These are phyloP conservation scores for Halcyon leucocephala DNA, from an alignment of 2,797 vertebrate genomes.

Conservation along the genomic window DNA sequence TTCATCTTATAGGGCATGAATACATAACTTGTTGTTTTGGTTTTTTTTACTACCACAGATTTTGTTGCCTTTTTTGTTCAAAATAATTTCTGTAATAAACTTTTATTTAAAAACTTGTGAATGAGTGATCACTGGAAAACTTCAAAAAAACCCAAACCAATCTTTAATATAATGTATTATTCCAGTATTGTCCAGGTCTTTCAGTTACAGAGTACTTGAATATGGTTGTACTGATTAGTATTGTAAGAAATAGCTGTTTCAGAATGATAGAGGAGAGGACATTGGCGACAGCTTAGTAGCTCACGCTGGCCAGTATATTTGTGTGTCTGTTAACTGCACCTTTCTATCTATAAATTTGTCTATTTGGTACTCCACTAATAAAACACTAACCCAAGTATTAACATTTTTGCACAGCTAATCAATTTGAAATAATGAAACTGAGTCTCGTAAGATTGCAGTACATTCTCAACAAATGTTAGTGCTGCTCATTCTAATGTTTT, in stretches of 20 bases:
- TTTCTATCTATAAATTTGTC: not conserved
- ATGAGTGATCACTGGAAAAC: conserved; percentile 27
- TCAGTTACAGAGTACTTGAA: not conserved
- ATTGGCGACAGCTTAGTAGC: not conserved
- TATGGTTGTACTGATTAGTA: not conserved
- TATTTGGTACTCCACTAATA: not conserved
- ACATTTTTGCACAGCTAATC: not conserved
- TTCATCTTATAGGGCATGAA: conserved; percentile 70
- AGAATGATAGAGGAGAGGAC: not conserved
- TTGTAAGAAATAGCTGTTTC: not conserved
- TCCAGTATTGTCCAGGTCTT: not conserved
- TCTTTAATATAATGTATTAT: not conserved
- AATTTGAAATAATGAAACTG: not conserved
- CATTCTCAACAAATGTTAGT: not conserved
- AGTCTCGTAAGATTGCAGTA: not conserved
- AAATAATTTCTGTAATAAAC: conserved; percentile 88
- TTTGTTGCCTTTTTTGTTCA: conserved; percentile 70
- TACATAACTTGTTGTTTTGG: conserved; percentile 51
- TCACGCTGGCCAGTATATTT: not conserved
- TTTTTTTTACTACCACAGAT: conserved; percentile 26
- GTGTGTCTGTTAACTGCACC: not conserved
- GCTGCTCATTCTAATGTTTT: not conserved
- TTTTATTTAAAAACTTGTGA: conserved; percentile 85
- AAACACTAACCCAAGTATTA: not conserved
- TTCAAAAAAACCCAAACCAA: not conserved